A percentile compares a stretch with the other conserved stretches of the same genome.
Conservation (phyloP, 2,888 invertebrate genomes). For the Emmelina monodactyla region DNA sequence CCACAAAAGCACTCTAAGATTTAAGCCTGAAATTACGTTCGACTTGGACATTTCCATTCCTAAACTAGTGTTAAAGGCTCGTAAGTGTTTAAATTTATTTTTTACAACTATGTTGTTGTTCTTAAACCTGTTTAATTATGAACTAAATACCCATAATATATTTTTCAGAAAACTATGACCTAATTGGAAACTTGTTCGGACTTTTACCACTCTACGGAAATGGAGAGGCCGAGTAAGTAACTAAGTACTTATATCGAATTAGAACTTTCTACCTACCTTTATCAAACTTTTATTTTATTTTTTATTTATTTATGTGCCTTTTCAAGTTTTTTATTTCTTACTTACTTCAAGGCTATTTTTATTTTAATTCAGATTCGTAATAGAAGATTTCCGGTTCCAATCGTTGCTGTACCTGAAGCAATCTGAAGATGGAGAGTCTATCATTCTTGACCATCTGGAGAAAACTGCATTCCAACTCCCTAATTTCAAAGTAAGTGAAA, state of each 20-base stretch:
- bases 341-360: no score
- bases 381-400: conserved; percentile 22
- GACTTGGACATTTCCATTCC: conserved; percentile 40
- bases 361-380: conserved; percentile 26
- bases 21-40: conserved; percentile 29
- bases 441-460: conserved; percentile 35
- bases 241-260: no score
- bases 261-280: no score
- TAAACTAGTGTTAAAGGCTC: conserved; percentile 25
- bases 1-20: conserved; percentile 27
- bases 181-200: conserved; percentile 35
- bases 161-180: conserved; percentile 36
- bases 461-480: conserved; percentile 32
- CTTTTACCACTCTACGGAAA: conserved; percentile 47
- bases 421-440: conserved; percentile 25
- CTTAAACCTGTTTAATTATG: no score
- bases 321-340: no score
- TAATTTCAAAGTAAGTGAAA: conserved; percentile 33
- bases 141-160: neutral
- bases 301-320: no score
- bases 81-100: conserved; percentile 22
- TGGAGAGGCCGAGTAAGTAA: conserved; percentile 37
- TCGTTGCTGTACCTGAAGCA: conserved; percentile 28
- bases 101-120: no score
- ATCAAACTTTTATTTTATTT: no score